Evolutionary conservation across 1,140 invertebrate genomes (phyloP).

Genomic region (Euschistus heros): DNA sequence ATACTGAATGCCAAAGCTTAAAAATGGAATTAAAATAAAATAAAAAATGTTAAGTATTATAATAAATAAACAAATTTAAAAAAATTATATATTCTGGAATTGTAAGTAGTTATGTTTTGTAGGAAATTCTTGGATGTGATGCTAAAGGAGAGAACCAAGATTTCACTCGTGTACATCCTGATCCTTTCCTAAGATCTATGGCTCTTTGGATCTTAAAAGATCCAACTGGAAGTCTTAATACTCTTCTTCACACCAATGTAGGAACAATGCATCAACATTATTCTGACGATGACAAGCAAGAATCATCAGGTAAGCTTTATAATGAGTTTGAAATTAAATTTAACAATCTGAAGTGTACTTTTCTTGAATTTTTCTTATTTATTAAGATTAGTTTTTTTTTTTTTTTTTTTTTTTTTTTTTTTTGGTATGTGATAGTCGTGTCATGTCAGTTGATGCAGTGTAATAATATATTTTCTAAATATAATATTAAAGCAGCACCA

Average conservation of each 20-base stretch:
- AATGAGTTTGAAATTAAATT: background rate
- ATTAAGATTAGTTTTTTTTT: too few relatives aligned
- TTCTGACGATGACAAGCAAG: slow-evolving; percentile 51
- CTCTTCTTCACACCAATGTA: slow-evolving; percentile 74
- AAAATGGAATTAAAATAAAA: slow-evolving; percentile 10
- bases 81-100: background rate
- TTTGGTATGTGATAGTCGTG: too few relatives aligned
- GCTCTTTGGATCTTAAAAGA: slow-evolving; percentile 93
- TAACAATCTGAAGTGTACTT: background rate
- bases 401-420: too few relatives aligned
- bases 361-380: too few relatives aligned
- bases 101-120: background rate
- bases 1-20: too few relatives aligned
- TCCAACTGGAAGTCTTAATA: slow-evolving; percentile 78
- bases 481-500: too few relatives aligned
- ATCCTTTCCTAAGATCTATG: slow-evolving; percentile 97
- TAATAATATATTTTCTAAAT: too few relatives aligned
- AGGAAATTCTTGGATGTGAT: slow-evolving; percentile 46
- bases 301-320: slow-evolving; percentile 29
- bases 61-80: background rate
- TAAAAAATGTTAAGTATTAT: background rate
- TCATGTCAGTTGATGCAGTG: too few relatives aligned
- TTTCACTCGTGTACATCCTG: slow-evolving; percentile 64
- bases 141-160: slow-evolving; percentile 58
- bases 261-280: slow-evolving; percentile 64